phyloP scores from a whole-genome alignment of 2,888 invertebrate species.

The Scaptomyza cyrtandrae region DNA sequence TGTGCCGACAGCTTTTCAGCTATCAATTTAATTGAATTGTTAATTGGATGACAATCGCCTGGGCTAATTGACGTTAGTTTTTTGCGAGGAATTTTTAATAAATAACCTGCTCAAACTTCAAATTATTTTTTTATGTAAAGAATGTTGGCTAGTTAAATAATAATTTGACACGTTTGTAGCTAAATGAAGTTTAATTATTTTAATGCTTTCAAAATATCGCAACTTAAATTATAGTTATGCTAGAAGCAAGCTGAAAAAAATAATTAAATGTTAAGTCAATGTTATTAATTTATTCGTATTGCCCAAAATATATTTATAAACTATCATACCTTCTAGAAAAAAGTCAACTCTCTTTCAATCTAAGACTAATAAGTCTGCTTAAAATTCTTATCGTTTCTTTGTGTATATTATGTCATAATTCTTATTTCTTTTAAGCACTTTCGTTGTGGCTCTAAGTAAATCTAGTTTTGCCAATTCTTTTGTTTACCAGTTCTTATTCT shows the following conservation, averaged over 20 bases:
- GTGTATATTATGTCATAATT: not conserved
- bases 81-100: slow-evolving; percentile 10
- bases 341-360: not conserved
- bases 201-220: too few relatives aligned
- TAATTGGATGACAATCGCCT: slow-evolving; percentile 61
- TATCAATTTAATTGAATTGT: slow-evolving; percentile 74
- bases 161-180: not conserved
- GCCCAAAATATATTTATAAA: too few relatives aligned
- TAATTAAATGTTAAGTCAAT: too few relatives aligned
- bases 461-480: not conserved
- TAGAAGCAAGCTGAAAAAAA: too few relatives aligned
- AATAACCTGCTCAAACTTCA: slow-evolving; percentile 12
- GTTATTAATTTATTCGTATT: too few relatives aligned
- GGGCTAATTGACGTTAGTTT: slow-evolving; percentile 61
- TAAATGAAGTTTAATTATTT: too few relatives aligned
- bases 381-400: not conserved
- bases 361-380: not conserved
- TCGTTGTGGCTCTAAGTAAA: not conserved
- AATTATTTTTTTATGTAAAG: slow-evolving; percentile 12
- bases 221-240: too few relatives aligned
- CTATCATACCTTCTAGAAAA: not conserved
- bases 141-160: slow-evolving; percentile 5
- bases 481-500: not conserved
- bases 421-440: not conserved
- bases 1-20: slow-evolving; percentile 68